Conservation (phyloP, 2,888 invertebrate genomes). For the Tetropium fuscum region DNA sequence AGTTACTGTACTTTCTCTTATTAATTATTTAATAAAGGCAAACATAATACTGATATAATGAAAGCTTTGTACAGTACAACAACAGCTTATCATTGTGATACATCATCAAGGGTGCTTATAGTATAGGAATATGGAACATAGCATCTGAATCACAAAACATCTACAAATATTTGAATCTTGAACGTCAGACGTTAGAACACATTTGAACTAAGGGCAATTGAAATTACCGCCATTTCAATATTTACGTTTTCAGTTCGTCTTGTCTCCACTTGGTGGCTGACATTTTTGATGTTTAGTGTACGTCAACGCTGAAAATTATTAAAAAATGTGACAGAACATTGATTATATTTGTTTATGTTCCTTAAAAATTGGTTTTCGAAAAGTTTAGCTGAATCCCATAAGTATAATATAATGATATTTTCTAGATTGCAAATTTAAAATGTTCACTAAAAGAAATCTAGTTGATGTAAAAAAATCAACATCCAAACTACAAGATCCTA, state of each 20-base stretch:
- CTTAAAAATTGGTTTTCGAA: slow-evolving; percentile 12
- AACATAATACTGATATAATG: too few relatives aligned
- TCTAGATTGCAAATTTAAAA: slow-evolving; percentile 57
- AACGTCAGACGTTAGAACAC: neutral
- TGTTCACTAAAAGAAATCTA: slow-evolving; percentile 96
- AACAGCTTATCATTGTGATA: too few relatives aligned
- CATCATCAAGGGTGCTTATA: too few relatives aligned
- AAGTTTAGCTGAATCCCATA: neutral
- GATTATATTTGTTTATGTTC: neutral
- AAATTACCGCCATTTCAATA: slow-evolving; percentile 14
- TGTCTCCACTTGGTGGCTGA: slow-evolving; percentile 8
- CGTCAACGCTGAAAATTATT: slow-evolving; percentile 29
- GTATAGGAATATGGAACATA: too few relatives aligned
- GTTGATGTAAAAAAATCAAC: slow-evolving; percentile 97
- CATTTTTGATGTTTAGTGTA: slow-evolving; percentile 31
- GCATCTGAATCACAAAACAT: too few relatives aligned
- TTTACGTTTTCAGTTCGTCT: slow-evolving; percentile 15
- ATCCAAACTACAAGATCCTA: slow-evolving; percentile 93
- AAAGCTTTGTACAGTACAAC: too few relatives aligned
- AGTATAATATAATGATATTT: slow-evolving; percentile 13
- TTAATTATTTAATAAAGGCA: too few relatives aligned
- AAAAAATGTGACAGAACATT: slow-evolving; percentile 19
- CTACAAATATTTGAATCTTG: too few relatives aligned
- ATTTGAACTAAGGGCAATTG: neutral
- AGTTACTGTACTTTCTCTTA: too few relatives aligned